A percentile compares a stretch with the other conserved stretches of the same genome.
These are phyloP conservation scores for Clarias macrocephalus DNA, from an alignment of 2,113 vertebrate species.

Conservation along the genomic window DNA sequence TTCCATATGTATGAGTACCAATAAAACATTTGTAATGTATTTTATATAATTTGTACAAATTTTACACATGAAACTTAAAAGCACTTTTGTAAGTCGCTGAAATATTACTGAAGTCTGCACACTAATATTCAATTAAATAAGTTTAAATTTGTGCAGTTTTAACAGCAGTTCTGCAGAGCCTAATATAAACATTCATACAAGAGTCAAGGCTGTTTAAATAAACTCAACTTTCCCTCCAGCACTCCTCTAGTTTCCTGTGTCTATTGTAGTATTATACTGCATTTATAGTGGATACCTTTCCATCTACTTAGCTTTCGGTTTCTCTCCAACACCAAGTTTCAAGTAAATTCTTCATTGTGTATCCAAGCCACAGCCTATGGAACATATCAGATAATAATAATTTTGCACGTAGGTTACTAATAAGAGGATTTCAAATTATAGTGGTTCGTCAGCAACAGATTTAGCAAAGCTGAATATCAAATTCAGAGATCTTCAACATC, in stretches of 20 bases:
- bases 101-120: background rate
- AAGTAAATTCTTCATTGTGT: background rate
- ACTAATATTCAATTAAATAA: background rate
- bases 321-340: background rate
- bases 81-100: background rate
- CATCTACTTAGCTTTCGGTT: background rate
- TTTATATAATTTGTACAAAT: no score
- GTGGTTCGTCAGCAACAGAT: background rate
- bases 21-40: no score
- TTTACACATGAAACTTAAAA: no score
- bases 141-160: background rate
- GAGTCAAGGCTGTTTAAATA: background rate
- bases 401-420: background rate
- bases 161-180: background rate
- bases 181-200: background rate
- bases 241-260: background rate
- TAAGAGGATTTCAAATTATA: background rate
- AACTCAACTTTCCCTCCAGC: background rate
- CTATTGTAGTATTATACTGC: background rate
- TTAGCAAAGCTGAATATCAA: no score
- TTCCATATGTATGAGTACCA: no score
- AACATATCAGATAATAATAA: background rate
- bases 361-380: background rate
- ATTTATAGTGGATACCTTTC: background rate
- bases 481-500: no score